Base-by-base conservation (phyloP, 2,888 invertebrate genomes). In the Sinohyriopsis cumingii region DNA sequence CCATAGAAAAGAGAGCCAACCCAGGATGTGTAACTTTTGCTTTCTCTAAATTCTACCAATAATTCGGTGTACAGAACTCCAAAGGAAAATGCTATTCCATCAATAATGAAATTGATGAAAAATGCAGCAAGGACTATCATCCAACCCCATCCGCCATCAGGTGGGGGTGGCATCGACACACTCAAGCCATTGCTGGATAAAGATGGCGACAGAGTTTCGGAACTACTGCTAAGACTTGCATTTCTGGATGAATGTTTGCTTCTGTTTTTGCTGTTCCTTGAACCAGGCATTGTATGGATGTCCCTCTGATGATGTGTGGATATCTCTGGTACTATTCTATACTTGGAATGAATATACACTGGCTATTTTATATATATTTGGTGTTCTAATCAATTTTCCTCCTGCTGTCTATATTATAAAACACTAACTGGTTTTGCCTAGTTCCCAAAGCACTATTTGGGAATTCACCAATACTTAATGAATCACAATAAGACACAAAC, bases 91-190 rank as follows among this genome's bases (percentile, higher is more conserved):
- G 96, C 96, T 79, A 96, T 94, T 4, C 97, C 97, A 89, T 97
- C 97, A 59, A 96, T 96, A 83, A 97, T 95, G 76, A 96, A 92
- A 89, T 96, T 96, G 76, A 96, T 94, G 91, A 96, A 92, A 89
- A 97, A 97, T 0, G 96, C 94, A 33, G 95, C 95, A 73, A 94
- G 93, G 0, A 97, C 96, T 65, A 97, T 93, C 54, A 97, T 94
- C 97, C 97, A 97, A 7, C 96, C 96, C 94, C 95, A 96, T 20
- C 96, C 96, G 18, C 96, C 96, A 89, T 96, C 96, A 2, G 95
- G 96, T 5, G 87, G 83, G 25, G 83, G 78, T 5, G 86, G 86
- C 73, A 84, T 76, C 12, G 78, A 71, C 15, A 75, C 56, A 19
- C 69, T 66, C 6, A 78, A 81, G 12, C 78, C 77, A 53, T 71